Conservation (phyloP, 2,113 vertebrate genomes). For the Acanthochromis polyacanthus region DNA sequence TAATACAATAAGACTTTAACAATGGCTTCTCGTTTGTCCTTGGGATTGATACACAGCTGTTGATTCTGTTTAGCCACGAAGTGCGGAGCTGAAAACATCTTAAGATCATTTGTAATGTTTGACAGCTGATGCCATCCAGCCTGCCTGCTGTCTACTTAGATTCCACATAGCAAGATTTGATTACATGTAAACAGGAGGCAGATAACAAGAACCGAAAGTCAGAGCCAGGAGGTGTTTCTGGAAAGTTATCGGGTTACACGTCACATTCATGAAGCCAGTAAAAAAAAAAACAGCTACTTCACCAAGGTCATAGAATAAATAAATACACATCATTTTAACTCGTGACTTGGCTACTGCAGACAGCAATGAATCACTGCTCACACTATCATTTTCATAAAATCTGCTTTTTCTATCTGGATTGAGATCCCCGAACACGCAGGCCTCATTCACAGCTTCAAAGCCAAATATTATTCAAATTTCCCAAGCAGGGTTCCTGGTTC, state of each 20-base stretch:
- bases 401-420: too few species aligned
- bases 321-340: too few species aligned
- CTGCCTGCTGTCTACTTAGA: background rate
- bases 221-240: background rate
- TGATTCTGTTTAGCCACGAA: background rate
- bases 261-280: background rate
- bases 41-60: background rate
- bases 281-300: background rate
- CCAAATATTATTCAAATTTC: too few species aligned
- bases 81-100: background rate
- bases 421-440: too few species aligned
- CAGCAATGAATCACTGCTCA: too few species aligned
- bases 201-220: conserved; percentile 19
- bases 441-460: too few species aligned
- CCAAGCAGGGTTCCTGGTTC: too few species aligned
- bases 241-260: conserved; percentile 16
- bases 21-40: background rate
- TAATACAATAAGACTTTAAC: background rate
- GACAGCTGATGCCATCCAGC: background rate
- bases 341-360: too few species aligned
- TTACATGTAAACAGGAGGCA: conserved; percentile 21
- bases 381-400: too few species aligned
- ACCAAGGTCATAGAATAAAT: background rate
- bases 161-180: conserved; percentile 31
- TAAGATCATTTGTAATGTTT: background rate